Percentiles rank a stretch among this genome's conserved stretches.
These are phyloP conservation scores for Chaunax sp. DNA, from an alignment of 2,797 vertebrate species.

Conservation along the genomic window DNA sequence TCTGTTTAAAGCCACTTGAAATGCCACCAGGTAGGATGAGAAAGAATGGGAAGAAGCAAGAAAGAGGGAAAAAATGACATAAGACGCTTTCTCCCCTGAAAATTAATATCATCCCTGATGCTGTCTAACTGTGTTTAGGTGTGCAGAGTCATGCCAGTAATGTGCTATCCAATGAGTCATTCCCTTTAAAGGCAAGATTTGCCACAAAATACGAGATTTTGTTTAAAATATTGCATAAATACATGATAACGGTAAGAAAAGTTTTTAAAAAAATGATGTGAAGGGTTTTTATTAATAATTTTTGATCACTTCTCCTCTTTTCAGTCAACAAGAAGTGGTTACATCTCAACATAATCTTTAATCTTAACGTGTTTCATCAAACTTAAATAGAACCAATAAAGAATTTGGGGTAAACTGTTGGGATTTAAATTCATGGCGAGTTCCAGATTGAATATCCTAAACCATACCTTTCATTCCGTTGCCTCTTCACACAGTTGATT, in stretches of 20 bases:
- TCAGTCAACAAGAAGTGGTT: neutral
- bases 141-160: neutral
- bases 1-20: conserved; percentile 28
- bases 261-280: too few species aligned
- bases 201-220: too few species aligned
- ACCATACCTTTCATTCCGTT: neutral
- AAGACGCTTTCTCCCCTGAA: neutral
- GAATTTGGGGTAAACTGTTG: conserved; percentile 3
- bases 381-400: too few species aligned
- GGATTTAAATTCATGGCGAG: neutral
- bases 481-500: neutral
- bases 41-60: neutral
- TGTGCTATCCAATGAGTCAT: too few species aligned
- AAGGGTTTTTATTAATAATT: too few species aligned
- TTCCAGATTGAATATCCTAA: conserved; percentile 15
- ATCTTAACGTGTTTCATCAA: neutral
- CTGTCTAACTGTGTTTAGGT: neutral
- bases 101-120: neutral
- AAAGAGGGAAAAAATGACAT: neutral
- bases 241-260: too few species aligned
- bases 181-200: too few species aligned
- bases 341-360: conserved; percentile 5
- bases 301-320: too few species aligned
- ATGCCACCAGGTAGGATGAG: conserved; percentile 16
- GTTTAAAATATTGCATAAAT: too few species aligned